Base-by-base conservation (phyloP, 2,113 vertebrate species). In the Otolemur garnettii region DNA sequence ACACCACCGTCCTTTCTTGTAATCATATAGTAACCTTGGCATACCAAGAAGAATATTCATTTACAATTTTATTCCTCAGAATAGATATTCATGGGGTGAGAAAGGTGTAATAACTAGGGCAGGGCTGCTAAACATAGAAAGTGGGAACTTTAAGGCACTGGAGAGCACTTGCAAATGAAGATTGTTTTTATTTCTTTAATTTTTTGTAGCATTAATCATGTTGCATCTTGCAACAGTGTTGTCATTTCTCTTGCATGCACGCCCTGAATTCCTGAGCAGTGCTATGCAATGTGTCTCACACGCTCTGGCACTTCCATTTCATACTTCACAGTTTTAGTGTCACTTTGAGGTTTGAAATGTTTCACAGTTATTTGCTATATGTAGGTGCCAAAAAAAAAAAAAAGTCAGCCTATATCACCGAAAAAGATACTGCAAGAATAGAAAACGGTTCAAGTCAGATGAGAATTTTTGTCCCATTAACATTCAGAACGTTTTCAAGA, bases 281-380 rank as follows among this genome's bases (percentile, higher is more conserved):
- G 68, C 86, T 87, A 26, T 92, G 94, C 93, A 79, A 59, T 84
- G 95, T 60, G 87, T 97, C 87, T 97, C 96, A 89, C 92, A 94
- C 24, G 18, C 95, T 94, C 94, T 94, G 89, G 38, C 95, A 96
- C 90, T 96, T 98, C 28, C 74, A 97, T 97, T 97, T 97, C 97
- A 96, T 98, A 98, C 94, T 97, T 98, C 92, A 92, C 95, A 96
- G 94, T 94, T 97, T 98, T 80, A 97, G 92, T 97, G 94, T 93
- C 97, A 97, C 97, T 97, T 95, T 91, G 97, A 98, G 95, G 92
- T 98, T 98, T 97, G 96, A 97, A 98, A 98, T 90, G 86, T 77
- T 98, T 96, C 94, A 96, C 90, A 97, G 96, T 97, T 98, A 97
- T 96, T 97, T 97, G 92, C 95, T 97, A 35, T 97, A 87, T 92